Percentiles rank a stretch among this genome's conserved stretches.
These are phyloP conservation scores for Sander lucioperca DNA, from an alignment of 2,113 vertebrate species.

Conservation along the genomic window DNA sequence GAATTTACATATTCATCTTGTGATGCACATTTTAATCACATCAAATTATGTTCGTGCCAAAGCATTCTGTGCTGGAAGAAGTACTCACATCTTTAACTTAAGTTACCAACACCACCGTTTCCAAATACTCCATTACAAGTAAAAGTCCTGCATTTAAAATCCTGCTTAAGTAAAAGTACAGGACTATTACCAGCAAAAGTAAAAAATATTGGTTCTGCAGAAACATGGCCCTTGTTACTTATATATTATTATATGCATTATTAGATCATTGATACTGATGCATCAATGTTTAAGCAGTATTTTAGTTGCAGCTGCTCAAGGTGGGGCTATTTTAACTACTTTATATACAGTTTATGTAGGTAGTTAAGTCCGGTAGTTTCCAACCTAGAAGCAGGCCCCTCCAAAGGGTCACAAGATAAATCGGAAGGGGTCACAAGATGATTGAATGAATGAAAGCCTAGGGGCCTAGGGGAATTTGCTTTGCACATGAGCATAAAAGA, in stretches of 20 bases:
- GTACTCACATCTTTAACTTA: not conserved
- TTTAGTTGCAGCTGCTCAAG: not conserved
- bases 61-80: not conserved
- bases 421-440: not conserved
- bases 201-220: not conserved
- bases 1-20: not conserved
- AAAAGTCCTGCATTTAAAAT: not conserved
- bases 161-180: not conserved
- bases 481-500: too few relatives aligned
- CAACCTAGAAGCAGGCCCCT: not conserved
- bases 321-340: not conserved
- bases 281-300: not conserved
- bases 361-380: not conserved
- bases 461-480: too few relatives aligned
- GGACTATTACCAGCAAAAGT: not conserved
- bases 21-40: slow-evolving; percentile 13
- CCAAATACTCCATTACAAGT: not conserved
- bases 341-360: not conserved
- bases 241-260: not conserved
- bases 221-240: not conserved
- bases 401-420: not conserved
- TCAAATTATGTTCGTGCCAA: not conserved
- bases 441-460: not conserved
- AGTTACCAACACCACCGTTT: not conserved
- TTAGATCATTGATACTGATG: not conserved